Conservation (phyloP, 2,797 vertebrate genomes). For the Rhynchonycteris naso region DNA sequence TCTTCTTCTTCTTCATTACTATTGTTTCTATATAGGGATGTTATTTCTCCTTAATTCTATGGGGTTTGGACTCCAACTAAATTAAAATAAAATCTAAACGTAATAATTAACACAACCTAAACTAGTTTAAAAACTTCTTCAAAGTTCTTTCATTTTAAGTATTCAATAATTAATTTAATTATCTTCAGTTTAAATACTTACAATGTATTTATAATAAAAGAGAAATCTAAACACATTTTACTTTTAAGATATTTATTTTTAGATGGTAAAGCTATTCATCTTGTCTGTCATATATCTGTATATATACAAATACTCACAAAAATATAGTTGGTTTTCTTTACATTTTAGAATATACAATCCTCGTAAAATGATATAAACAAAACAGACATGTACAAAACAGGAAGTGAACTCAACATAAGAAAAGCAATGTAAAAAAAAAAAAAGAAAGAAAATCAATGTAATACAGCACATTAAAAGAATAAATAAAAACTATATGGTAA, state of each 20-base stretch:
- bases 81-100: slow-evolving; percentile 10
- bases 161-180: slow-evolving; percentile 2
- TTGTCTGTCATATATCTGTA: not conserved
- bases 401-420: not conserved
- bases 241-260: not conserved
- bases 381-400: not conserved
- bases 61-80: not conserved
- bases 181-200: slow-evolving; percentile 14
- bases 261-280: not conserved
- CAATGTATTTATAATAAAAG: not conserved
- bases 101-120: slow-evolving; percentile 10
- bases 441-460: not conserved
- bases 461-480: not conserved
- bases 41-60: not conserved
- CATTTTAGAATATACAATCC: not conserved
- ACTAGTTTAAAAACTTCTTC: not conserved
- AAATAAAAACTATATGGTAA: not conserved
- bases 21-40: not conserved
- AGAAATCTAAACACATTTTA: not conserved
- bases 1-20: not conserved
- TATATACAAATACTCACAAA: not conserved
- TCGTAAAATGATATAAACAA: not conserved
- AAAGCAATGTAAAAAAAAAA: not conserved
- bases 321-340: not conserved
- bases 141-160: slow-evolving; percentile 12